Base-by-base conservation (phyloP, 2,888 invertebrate genomes). In the Macrosoma leucophasiata region DNA sequence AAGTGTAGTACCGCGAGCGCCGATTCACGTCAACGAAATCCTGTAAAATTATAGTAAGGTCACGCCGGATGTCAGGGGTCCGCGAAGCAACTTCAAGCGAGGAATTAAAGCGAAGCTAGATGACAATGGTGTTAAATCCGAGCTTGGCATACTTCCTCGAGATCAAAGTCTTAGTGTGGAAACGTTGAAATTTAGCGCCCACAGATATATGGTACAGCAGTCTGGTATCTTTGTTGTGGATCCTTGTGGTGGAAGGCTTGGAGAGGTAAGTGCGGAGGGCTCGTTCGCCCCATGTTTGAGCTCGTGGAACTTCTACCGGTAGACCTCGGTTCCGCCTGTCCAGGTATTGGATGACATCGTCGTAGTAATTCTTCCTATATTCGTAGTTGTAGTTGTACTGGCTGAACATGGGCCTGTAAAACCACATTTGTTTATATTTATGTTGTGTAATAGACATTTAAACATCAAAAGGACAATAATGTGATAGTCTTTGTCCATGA, bases 201-300 rank as follows among this genome's bases (percentile, higher is more conserved):
- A 87, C 79, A 41, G 88, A 89, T 52, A 90, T 87, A 48, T 87
- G 87, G 52, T 86, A 86, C 22, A 90, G 84, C 40, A 91, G 79
- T 31, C 78, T 69, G 25, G 74, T 65, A 59, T 89, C 88, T 47
- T 73, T 55, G 68, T 86, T 90, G 17, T 88, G 87, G 36, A 90
- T 78, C 43, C 90, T 90, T 15, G 89, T 89, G 88, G 90, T 90
- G 40, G 91, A 89, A 58, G 90, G 89, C 34, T 92, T 89, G 43
- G 74, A 58, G 29, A 81, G 55, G 74, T 90, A 92, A 6, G 91
- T 91, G 48, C 94, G 86, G 39, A 94, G 85, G 21, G 90, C 90
- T 33, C 95, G 88, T 70, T 95, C 95, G 28, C 91, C 91, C 95
- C 95, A 95, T 15, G 93, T 94, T 74, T 94, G 92, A 9, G 94